Conservation (phyloP, 2,113 vertebrate species). For the Dendropsophus ebraccatus region DNA sequence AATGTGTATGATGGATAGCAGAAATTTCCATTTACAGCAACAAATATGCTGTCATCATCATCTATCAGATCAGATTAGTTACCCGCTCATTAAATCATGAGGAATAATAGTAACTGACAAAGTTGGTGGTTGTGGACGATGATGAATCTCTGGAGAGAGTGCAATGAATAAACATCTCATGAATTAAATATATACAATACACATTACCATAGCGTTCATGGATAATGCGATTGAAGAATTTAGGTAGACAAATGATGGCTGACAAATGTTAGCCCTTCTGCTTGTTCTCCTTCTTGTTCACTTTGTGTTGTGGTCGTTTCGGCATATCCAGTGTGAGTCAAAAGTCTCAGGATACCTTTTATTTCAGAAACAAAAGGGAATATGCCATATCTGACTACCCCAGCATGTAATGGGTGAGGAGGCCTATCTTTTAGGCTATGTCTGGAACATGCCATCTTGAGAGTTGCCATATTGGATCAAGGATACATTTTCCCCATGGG, state of each 20-base stretch:
- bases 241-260: background rate
- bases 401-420: too few relatives aligned
- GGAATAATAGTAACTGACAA: conserved; percentile 22
- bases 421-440: too few relatives aligned
- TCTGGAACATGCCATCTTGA: too few relatives aligned
- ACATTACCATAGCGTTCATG: background rate
- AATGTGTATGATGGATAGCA: background rate
- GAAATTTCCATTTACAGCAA: background rate
- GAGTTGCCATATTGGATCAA: too few relatives aligned
- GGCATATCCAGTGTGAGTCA: too few relatives aligned
- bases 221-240: background rate
- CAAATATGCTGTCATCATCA: conserved; percentile 13
- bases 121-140: conserved; percentile 6
- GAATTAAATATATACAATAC: conserved; percentile 27
- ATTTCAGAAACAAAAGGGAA: too few relatives aligned
- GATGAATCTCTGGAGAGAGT: conserved; percentile 3
- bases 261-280: background rate
- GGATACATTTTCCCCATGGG: too few relatives aligned
- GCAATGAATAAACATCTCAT: conserved; percentile 22
- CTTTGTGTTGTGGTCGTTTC: background rate
- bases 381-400: too few relatives aligned
- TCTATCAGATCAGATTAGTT: conserved; percentile 5
- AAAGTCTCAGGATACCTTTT: background rate
- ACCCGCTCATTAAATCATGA: conserved; percentile 10
- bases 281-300: background rate